A percentile compares a stretch with the other conserved stretches of the same genome.
phyloP scores from a whole-genome alignment of 2,797 vertebrate genomes.

The Potorous gilbertii region DNA sequence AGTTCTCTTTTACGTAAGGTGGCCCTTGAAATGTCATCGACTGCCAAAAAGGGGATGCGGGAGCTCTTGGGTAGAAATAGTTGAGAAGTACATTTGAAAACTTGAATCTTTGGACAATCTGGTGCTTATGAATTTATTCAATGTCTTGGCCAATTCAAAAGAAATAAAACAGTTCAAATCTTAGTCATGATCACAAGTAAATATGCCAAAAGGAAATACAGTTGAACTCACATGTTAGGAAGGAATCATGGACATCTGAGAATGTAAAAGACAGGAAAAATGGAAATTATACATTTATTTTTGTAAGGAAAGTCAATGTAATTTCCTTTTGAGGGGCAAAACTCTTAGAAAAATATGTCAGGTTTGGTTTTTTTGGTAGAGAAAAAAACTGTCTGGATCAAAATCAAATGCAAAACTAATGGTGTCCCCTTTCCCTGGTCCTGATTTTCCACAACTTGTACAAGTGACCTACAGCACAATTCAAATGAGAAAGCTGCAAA shows the following conservation, averaged over 20 bases:
- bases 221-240: constrained; percentile 27
- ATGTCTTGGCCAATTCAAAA: constrained; percentile 34
- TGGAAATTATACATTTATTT: not conserved
- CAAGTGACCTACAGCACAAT: constrained; percentile 47
- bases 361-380: not conserved
- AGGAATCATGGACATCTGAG: constrained; percentile 23
- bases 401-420: not conserved
- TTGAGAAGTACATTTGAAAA: constrained; percentile 40
- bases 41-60: constrained; percentile 31
- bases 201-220: not conserved
- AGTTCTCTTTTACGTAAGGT: constrained; percentile 12
- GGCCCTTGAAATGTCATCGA: constrained; percentile 37
- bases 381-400: not conserved
- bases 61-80: not conserved
- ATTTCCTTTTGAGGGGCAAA: not conserved
- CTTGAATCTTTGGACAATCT: constrained; percentile 21
- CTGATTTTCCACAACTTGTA: not conserved
- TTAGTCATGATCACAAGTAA: constrained; percentile 4
- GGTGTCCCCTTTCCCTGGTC: not conserved
- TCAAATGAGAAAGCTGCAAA: constrained; percentile 38
- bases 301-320: not conserved
- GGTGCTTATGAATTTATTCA: constrained; percentile 29
- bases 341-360: not conserved
- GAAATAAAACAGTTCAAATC: constrained; percentile 21
- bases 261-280: constrained; percentile 22